phyloP scores from a whole-genome alignment of 30 jellyfish, hydroid and myxozoan species.

The Turritopsis rubra region DNA sequence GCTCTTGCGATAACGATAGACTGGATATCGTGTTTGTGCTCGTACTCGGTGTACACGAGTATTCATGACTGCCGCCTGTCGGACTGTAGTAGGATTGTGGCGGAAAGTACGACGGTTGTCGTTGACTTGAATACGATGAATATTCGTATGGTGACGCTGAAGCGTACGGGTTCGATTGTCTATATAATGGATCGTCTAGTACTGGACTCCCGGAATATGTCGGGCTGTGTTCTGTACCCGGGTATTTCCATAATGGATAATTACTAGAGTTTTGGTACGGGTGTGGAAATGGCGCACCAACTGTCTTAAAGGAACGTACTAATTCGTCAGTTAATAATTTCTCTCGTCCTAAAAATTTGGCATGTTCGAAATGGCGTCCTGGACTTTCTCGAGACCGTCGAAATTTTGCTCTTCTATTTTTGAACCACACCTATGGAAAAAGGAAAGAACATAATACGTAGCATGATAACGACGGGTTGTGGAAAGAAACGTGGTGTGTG shows the following conservation, averaged over 20 bases:
- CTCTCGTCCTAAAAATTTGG: conserved; percentile 81
- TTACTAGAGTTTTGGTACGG: conserved; percentile 71
- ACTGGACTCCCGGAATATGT: conserved; percentile 56
- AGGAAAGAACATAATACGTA: background rate
- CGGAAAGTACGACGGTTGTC: conserved; percentile 62
- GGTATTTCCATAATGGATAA: conserved; percentile 95
- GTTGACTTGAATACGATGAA: conserved; percentile 68
- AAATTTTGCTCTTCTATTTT: conserved; percentile 92
- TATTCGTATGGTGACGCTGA: conserved; percentile 76
- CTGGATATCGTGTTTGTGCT: conserved; percentile 83
- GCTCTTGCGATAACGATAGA: conserved; percentile 81
- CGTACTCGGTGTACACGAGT: conserved; percentile 65
- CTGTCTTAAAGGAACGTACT: conserved; percentile 79
- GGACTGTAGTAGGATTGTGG: conserved; percentile 90
- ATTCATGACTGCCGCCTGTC: conserved; percentile 77
- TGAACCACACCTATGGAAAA: conserved; percentile 87
- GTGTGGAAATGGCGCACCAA: conserved; percentile 61
- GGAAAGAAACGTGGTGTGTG: background rate
- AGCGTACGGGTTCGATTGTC: conserved; percentile 70
- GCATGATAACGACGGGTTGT: background rate
- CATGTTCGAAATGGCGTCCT: conserved; percentile 78
- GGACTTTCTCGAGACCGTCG: conserved; percentile 98
- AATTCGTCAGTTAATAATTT: conserved; percentile 85
- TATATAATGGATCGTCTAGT: conserved; percentile 57
- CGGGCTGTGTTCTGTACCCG: conserved; percentile 60